phyloP scores from a whole-genome alignment of 2,888 invertebrate genomes.

The Aricia artaxerxes region DNA sequence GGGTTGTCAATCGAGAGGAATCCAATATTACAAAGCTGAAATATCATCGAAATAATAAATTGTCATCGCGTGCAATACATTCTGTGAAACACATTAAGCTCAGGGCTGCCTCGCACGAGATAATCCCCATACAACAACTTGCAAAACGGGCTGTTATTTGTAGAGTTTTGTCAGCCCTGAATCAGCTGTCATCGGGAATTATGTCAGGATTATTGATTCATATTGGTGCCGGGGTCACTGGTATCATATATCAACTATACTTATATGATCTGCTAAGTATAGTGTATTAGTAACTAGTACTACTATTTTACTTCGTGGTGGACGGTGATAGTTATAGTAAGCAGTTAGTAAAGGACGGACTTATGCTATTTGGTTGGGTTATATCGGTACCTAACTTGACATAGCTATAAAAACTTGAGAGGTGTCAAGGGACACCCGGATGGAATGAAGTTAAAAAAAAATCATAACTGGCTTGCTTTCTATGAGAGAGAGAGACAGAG shows the following conservation, averaged over 20 bases:
- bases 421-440: too few species aligned
- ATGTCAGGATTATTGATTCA: slow-evolving; percentile 19
- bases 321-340: too few species aligned
- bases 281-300: too few species aligned
- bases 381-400: too few species aligned
- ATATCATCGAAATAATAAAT: not conserved
- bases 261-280: not conserved
- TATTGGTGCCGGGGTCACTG: not conserved
- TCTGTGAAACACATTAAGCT: not conserved
- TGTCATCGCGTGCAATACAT: not conserved
- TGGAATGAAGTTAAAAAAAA: too few species aligned
- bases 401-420: too few species aligned
- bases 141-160: slow-evolving; percentile 27
- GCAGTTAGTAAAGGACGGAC: too few species aligned
- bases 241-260: not conserved
- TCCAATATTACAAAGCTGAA: not conserved
- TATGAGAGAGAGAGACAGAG: too few species aligned
- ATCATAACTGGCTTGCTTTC: too few species aligned
- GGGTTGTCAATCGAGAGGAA: not conserved
- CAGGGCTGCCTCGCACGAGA: not conserved
- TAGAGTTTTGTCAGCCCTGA: not conserved
- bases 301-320: too few species aligned
- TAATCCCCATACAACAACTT: not conserved
- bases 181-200: slow-evolving; percentile 8
- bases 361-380: too few species aligned